These are phyloP conservation scores for Drosophila teissieri DNA, from an alignment of 1,140 invertebrate species.

Conservation along the genomic window DNA sequence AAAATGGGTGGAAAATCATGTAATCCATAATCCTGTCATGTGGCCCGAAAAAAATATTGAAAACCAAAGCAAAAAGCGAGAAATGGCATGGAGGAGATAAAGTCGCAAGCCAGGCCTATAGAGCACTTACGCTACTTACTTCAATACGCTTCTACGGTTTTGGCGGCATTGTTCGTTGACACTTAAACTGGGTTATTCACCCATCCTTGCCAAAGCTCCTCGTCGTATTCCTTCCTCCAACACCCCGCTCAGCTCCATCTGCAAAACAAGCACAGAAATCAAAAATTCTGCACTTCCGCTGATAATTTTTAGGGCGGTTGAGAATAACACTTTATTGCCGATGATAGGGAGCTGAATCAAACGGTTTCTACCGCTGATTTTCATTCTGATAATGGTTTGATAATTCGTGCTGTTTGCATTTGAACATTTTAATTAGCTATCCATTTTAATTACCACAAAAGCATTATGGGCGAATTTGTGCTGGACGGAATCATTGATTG, in stretches of 20 bases:
- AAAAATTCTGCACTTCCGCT: slow-evolving; percentile 47
- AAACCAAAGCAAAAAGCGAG: neutral
- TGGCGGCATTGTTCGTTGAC: slow-evolving; percentile 34
- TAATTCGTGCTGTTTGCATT: slow-evolving; percentile 6
- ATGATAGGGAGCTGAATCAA: neutral
- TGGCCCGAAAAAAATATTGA: neutral
- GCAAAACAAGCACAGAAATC: slow-evolving; percentile 16
- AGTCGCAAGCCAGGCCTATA: neutral
- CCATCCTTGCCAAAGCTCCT: neutral
- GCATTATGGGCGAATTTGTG: neutral
- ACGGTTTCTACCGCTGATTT: neutral
- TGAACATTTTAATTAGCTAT: slow-evolving; percentile 44
- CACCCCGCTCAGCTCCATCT: neutral
- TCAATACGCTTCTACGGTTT: too few species aligned
- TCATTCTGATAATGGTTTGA: slow-evolving; percentile 10
- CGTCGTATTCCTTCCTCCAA: neutral
- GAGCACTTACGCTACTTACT: too few species aligned
- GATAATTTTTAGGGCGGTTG: slow-evolving; percentile 25
- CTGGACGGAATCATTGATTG: slow-evolving; percentile 1
- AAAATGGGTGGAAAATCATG: neutral
- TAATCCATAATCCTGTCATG: neutral
- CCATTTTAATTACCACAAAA: slow-evolving; percentile 14
- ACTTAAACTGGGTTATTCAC: slow-evolving; percentile 45
- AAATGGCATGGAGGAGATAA: neutral
- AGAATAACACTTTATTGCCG: neutral